Evolutionary conservation across 2,113 vertebrate species (phyloP).

Genomic region (Muntiacus reevesi): DNA sequence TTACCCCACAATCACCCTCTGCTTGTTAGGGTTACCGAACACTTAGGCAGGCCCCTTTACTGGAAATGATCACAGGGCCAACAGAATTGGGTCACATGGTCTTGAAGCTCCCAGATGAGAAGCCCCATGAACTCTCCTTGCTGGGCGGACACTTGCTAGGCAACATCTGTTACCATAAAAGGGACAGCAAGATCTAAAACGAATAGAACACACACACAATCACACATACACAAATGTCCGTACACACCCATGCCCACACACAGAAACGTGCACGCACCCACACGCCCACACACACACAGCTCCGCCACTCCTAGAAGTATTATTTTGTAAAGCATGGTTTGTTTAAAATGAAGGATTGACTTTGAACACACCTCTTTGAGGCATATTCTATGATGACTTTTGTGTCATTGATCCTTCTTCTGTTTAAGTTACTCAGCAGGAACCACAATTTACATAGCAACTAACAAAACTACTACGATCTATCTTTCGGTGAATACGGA

Average conservation of each 20-base stretch:
- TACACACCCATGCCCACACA: not conserved
- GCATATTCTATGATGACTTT: not conserved
- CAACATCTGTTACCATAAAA: not conserved
- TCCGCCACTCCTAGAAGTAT: not conserved
- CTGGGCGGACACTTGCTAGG: not conserved
- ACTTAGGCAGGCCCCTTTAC: not conserved
- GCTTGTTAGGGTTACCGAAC: not conserved
- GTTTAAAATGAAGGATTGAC: not conserved
- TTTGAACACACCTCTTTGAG: not conserved
- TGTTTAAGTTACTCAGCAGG: not conserved
- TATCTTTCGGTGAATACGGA: not conserved
- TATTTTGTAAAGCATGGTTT: not conserved
- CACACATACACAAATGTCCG: not conserved
- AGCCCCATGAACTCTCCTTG: not conserved
- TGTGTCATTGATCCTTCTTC: not conserved
- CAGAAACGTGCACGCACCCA: fast-evolving
- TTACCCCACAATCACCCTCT: fast-evolving
- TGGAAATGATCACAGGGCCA: not conserved
- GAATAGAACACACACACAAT: not conserved
- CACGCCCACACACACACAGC: no score
- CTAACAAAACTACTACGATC: not conserved
- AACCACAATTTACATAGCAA: not conserved
- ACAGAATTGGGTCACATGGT: not conserved
- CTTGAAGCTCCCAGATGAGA: slow-evolving; percentile 7
- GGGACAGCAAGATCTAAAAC: not conserved